Evolutionary conservation across 2,797 vertebrate genomes (phyloP), one percentile per base, ranked within the genome.

Genomic region (Pipistrellus kuhlii): DNA sequence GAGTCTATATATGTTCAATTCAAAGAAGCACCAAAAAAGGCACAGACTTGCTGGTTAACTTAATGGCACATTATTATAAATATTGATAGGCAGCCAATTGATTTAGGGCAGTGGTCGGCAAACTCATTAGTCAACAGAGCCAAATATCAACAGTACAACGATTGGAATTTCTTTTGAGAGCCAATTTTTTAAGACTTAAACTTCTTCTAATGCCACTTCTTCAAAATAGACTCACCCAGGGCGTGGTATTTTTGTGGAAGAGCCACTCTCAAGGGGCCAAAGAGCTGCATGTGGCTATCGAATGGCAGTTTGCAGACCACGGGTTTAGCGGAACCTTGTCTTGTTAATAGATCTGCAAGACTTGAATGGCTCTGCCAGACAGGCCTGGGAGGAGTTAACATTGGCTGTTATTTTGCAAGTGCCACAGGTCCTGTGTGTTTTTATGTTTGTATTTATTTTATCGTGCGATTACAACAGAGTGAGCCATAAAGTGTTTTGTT

Each of bases 351-450:
- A 78, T 11, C 23, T 87, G 21, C 18, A 86, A n/a, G 35, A n/a
- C 14, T 92, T 93, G 21, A 93, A 92, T 94, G 91, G 32, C 17
- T 35, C 14, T 88, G n/a, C 41, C 23, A 90, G 38, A 72, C 80
- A 55, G 13, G 35, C 51, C 23, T 84, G 23, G 35, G 46, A 73
- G 5, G 5, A 41, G 0, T 59, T 89, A 68, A 32, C 18, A 71
- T 69, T 2, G 46, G 5, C 10, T 91, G 35, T 85, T 41, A 57
- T 20, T 87, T 30, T 75, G 2, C 75, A 97, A 90, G 55, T 41
- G 27, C 0, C 75, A 38, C 0, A 75, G 12, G 59, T 32, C 2
- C 0, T 88, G 1, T 89, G 4, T 82, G 5, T 59, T 84, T 84
- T 64, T 17, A 55, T 27, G 57, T 68, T 86, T 71, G 46, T 25